These are phyloP conservation scores for Diglossa brunneiventris DNA, from an alignment of 2,113 vertebrate genomes.

Conservation along the genomic window DNA sequence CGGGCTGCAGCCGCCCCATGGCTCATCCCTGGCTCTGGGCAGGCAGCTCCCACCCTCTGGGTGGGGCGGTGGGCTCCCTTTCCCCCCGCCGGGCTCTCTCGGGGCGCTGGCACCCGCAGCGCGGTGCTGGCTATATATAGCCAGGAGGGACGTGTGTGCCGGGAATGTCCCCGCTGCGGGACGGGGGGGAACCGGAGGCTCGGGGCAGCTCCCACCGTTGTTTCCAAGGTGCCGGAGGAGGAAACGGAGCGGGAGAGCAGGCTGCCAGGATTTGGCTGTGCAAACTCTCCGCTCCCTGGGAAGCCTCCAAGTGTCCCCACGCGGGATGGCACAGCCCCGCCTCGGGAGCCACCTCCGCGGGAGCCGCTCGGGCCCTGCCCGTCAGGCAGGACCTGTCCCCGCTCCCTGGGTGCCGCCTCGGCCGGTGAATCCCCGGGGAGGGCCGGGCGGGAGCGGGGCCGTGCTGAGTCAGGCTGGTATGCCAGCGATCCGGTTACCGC, in stretches of 20 bases:
- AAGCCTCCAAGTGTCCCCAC: background rate
- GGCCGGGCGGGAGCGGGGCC: background rate
- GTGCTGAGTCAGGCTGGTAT: conserved; percentile 55
- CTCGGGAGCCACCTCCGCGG: background rate
- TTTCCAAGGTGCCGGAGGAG: background rate
- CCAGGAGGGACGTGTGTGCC: background rate
- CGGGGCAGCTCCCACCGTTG: background rate
- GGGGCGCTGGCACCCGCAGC: background rate
- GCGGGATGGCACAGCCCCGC: rapidly evolving
- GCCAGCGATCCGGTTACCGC: conserved; percentile 37
- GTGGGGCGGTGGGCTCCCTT: background rate
- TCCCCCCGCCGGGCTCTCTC: rapidly evolving
- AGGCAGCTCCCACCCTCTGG: background rate
- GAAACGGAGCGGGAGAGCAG: rapidly evolving
- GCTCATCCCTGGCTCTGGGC: background rate
- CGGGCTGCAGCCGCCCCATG: background rate
- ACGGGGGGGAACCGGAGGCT: background rate
- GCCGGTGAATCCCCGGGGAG: background rate
- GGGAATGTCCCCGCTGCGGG: background rate
- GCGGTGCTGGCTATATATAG: background rate
- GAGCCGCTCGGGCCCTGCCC: background rate
- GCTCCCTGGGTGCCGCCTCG: background rate
- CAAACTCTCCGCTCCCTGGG: background rate
- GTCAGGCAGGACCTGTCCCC: conserved; percentile 11
- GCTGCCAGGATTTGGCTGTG: background rate